Evolutionary conservation across 35 echinoderm and acorn worm genomes (phyloP), one percentile per base, ranked within the genome.

Genomic region (Heliocidaris erythrogramma): DNA sequence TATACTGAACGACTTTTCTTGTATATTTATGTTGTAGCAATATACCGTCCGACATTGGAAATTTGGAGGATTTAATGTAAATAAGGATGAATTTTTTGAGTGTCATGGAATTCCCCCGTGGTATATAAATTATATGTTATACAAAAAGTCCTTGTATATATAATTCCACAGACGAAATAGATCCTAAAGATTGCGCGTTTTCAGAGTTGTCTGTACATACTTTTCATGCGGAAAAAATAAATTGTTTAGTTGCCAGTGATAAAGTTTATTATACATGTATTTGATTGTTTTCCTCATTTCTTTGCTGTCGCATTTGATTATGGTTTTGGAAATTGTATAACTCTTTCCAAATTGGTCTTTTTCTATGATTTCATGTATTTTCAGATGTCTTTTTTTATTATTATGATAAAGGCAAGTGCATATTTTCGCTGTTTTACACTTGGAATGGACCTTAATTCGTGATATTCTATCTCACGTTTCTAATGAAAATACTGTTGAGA

Each of bases 181-280:
- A 56, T 13, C 1, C 10, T 56, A 56, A 27, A n/a, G 6, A 78
- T 7, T 78, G 21, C 18, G 65, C 27, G 21, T 21, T 69, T 78
- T 78, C 27, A 78, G 8, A 71, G 27, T 27, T 27, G 18, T 78
- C 21, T 78, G 65, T 78, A 78, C 27, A 78, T 78, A 78, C 65
- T 78, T 78, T 78, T 78, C 65, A 78, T 78, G 65, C 65, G 65
- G 65, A 78, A 78, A 78, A 71, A 78, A 78, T 78, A 78, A 78
- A 78, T 78, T 27, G 65, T 78, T 18, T 78, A 78, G 65, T 56
- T 78, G 65, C 65, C 65, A 78, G 65, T 27, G 65, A 78, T 78
- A 27, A 78, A 27, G 65, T 78, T 78, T 7, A 56, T 56, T 56
- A 56, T 56, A n/a, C n/a, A n/a, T n/a, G n/a, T n/a, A 56, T 56